Conservation (phyloP, 2,797 vertebrate species). For the Anabacerthia variegaticeps region DNA sequence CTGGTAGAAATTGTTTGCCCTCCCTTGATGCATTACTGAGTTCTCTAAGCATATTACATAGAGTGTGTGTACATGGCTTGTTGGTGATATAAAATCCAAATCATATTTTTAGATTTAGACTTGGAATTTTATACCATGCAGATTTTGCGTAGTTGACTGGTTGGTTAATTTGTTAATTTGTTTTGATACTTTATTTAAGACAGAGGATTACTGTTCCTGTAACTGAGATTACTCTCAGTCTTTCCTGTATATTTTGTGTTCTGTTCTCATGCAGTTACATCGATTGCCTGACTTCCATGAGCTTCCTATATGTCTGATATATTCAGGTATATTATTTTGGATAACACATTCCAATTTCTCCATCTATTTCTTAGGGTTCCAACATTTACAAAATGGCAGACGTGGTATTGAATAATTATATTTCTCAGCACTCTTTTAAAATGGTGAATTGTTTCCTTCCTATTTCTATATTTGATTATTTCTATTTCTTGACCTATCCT, state of each 20-base stretch:
- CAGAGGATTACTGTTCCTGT: neutral
- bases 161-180: neutral
- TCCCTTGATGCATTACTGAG: neutral
- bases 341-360: neutral
- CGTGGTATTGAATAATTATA: neutral
- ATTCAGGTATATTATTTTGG: constrained; percentile 9
- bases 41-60: neutral
- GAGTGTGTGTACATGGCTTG: rapidly evolving
- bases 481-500: neutral
- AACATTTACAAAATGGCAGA: neutral
- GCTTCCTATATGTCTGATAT: neutral
- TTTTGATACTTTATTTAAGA: neutral
- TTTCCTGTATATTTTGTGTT: neutral
- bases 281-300: neutral
- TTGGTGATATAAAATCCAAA: neutral
- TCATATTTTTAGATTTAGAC: neutral
- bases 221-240: neutral
- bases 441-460: neutral
- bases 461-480: neutral
- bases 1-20: neutral
- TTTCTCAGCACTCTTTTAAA: neutral
- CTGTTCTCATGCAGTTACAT: neutral
- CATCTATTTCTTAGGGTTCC: neutral
- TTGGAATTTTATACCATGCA: neutral
- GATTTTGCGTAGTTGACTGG: neutral